Evolutionary conservation across 2,888 invertebrate species (phyloP).

Genomic region (Alitta virens): DNA sequence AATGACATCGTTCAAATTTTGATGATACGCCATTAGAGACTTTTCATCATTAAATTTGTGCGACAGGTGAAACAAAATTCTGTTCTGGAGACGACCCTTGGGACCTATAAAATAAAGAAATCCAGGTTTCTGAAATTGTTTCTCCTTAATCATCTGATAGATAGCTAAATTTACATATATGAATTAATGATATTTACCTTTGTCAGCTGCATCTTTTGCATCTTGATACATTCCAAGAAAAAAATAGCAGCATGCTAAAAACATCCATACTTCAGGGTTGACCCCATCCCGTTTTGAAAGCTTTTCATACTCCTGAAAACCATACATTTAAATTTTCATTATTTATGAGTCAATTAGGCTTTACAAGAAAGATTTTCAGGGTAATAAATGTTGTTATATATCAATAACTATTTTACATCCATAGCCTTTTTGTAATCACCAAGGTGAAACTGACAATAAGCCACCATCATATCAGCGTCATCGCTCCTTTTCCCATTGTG

Average conservation of each 20-base stretch:
- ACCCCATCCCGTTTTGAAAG: constrained; percentile 60
- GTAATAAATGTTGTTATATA: too few relatives aligned
- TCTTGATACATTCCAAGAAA: constrained; percentile 83
- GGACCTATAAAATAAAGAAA: constrained; percentile 40
- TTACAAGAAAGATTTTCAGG: too few relatives aligned
- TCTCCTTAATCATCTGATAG: too few relatives aligned
- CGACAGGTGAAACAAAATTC: constrained; percentile 86
- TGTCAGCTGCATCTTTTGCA: constrained; percentile 63
- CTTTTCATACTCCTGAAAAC: constrained; percentile 56
- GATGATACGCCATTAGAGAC: constrained; percentile 78
- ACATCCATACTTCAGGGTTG: constrained; percentile 68
- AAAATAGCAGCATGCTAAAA: constrained; percentile 92
- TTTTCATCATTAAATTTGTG: constrained; percentile 90
- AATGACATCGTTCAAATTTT: constrained; percentile 79
- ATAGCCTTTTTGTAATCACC: constrained; percentile 86
- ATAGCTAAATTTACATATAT: too few relatives aligned
- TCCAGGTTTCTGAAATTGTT: too few relatives aligned
- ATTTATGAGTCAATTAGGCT: too few relatives aligned
- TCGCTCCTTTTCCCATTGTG: constrained; percentile 60
- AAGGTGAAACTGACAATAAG: constrained; percentile 92
- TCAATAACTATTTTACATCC: too few relatives aligned
- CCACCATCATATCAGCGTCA: constrained; percentile 80
- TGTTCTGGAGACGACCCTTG: constrained; percentile 68
- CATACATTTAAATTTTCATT: too few relatives aligned
- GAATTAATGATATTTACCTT: too few relatives aligned